These are phyloP conservation scores for Spicauda simplicius DNA, from an alignment of 2,888 invertebrate genomes.

Conservation along the genomic window DNA sequence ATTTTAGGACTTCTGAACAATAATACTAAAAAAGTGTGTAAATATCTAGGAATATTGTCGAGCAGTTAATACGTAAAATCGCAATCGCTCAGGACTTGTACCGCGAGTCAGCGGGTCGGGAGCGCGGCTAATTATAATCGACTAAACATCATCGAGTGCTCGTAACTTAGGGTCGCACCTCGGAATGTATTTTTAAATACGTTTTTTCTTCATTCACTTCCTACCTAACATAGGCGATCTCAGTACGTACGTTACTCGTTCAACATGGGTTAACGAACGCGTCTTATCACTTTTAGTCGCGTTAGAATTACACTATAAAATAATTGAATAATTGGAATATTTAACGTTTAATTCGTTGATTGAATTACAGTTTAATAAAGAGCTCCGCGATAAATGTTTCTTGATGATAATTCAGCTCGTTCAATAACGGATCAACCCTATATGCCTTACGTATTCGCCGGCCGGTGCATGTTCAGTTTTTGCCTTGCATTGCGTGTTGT, in stretches of 20 bases:
- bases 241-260: constrained; percentile 28
- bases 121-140: constrained; percentile 82
- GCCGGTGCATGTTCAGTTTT: constrained; percentile 28
- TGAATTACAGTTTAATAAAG: constrained; percentile 10
- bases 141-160: constrained; percentile 81
- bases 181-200: constrained; percentile 72
- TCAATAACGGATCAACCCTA: constrained; percentile 34
- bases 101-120: constrained; percentile 58
- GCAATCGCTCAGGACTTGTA: constrained; percentile 48
- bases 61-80: background rate
- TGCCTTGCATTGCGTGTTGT: constrained; percentile 31
- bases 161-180: constrained; percentile 77
- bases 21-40: too few species aligned
- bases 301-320: constrained; percentile 33
- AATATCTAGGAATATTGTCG: background rate
- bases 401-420: background rate
- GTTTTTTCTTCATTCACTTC: constrained; percentile 62
- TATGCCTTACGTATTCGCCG: constrained; percentile 13
- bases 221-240: constrained; percentile 39
- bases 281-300: constrained; percentile 29
- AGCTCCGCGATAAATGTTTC: constrained; percentile 5
- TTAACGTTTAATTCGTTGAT: constrained; percentile 23
- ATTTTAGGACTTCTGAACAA: too few species aligned
- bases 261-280: constrained; percentile 35
- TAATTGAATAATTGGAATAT: constrained; percentile 23